Evolutionary conservation across 2,797 vertebrate species (phyloP).

Genomic region (Lagorchestes hirsutus): DNA sequence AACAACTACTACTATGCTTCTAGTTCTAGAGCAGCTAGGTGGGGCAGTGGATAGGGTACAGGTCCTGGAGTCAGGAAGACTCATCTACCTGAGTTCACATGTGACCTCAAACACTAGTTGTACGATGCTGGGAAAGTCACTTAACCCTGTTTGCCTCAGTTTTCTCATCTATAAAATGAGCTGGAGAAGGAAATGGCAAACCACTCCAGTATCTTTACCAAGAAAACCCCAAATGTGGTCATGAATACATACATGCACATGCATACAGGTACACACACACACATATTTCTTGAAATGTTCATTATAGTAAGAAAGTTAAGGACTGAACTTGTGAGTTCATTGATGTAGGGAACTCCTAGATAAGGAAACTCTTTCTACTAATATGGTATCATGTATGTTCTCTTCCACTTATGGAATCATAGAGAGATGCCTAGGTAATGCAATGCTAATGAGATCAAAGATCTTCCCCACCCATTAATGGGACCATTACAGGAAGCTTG

Average conservation of each 20-base stretch:
- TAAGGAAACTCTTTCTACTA: background rate
- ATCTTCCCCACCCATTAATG: too few species aligned
- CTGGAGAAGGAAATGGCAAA: background rate
- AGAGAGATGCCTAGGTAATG: background rate
- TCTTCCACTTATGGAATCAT: background rate
- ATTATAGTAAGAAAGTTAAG: background rate
- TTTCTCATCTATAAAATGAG: background rate
- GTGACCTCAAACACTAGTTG: background rate
- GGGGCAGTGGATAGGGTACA: background rate
- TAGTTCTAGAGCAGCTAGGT: background rate
- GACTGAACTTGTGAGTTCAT: background rate
- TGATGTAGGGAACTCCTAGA: too few species aligned
- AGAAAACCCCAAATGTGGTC: background rate
- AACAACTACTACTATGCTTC: background rate
- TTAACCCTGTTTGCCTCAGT: background rate
- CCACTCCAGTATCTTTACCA: background rate
- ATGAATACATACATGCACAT: background rate
- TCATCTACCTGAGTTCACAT: background rate
- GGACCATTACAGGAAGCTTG: too few species aligned
- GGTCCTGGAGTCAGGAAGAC: background rate
- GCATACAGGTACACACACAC: too few species aligned
- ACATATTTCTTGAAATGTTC: background rate
- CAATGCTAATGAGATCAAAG: too few species aligned
- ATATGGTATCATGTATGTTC: background rate
- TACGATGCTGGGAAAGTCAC: background rate